Evolutionary conservation across 2,113 vertebrate species (phyloP), one percentile per base, ranked within the genome.

Genomic region (Synchiropus splendidus): DNA sequence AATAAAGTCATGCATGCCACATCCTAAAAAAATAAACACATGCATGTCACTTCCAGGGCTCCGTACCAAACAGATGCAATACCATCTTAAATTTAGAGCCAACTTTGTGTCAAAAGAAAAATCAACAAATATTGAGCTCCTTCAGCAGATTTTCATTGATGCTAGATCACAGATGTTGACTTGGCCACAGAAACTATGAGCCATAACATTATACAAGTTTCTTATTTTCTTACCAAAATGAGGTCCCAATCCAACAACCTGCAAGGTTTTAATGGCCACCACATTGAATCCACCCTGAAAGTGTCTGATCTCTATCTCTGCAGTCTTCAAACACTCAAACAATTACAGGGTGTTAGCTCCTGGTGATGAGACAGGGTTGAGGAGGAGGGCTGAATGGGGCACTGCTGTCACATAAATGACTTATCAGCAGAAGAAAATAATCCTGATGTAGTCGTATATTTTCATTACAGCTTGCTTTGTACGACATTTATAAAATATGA

Each of bases 281-380:
- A 45, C 39, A 34, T 4, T 47, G 38, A 60, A 11, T 27, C 16
- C 8, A 42, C 41, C 6, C 31, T 3, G 31, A 41, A 12, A 5
- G 5, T 2, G 13, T 42, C 12, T 51, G 34, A 56, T 47, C 9
- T 36, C 30, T 21, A 27, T 41, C 39, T 54, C 10, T 12, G 2
- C 38, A 36, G 44, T 63, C 34, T 58, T 61, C 47, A 60, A 48
- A 54, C 42, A 21, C 39, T 50, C 40, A 18, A 32, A 39, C 51
- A 50, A 51, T 60, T 60, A 60, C 39, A 17, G 27, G 11, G 37
- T 45, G 48, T 51, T 30, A 61, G 21, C 49, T 16, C 14, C 42
- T 30, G 43, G 44, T 37, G 18, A 38, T 37, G 45, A 44, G 42
- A 39, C n/a, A 6, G 9, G 16, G 30, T 36, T 5, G 43, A 40